Conservation (phyloP, 2,888 invertebrate genomes). For the Microchrysa polita region DNA sequence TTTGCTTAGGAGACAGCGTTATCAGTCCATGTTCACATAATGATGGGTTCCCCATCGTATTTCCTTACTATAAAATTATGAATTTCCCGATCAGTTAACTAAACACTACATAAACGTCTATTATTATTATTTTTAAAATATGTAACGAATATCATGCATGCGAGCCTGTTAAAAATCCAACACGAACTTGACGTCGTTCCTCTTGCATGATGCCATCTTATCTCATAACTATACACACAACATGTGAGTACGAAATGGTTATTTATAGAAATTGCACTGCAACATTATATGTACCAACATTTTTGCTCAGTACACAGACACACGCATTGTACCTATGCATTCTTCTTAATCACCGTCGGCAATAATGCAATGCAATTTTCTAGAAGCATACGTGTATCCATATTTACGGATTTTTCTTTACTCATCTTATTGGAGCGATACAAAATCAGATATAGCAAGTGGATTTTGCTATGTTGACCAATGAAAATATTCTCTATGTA, state of each 20-base stretch:
- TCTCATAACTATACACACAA: too few relatives aligned
- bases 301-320: background rate
- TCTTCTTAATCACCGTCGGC: conserved; percentile 3
- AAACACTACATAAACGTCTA: too few relatives aligned
- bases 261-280: conserved; percentile 41
- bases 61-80: too few relatives aligned
- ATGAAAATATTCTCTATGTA: too few relatives aligned
- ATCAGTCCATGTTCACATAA: too few relatives aligned
- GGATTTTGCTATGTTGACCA: too few relatives aligned
- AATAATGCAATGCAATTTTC: conserved; percentile 17
- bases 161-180: background rate
- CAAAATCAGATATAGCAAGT: too few relatives aligned
- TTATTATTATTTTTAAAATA: too few relatives aligned
- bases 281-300: background rate
- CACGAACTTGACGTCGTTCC: conserved; percentile 8
- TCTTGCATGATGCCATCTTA: conserved; percentile 7
- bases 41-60: too few relatives aligned
- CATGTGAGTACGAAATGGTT: conserved; percentile 34
- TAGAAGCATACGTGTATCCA: conserved; percentile 8
- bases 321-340: conserved; percentile 21
- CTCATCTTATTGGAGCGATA: too few relatives aligned
- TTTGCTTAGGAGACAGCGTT: too few relatives aligned
- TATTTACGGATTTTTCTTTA: background rate
- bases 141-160: background rate
- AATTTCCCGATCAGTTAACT: too few relatives aligned